These are phyloP conservation scores for Melanargia galathea DNA, from an alignment of 2,888 invertebrate species.

Conservation along the genomic window DNA sequence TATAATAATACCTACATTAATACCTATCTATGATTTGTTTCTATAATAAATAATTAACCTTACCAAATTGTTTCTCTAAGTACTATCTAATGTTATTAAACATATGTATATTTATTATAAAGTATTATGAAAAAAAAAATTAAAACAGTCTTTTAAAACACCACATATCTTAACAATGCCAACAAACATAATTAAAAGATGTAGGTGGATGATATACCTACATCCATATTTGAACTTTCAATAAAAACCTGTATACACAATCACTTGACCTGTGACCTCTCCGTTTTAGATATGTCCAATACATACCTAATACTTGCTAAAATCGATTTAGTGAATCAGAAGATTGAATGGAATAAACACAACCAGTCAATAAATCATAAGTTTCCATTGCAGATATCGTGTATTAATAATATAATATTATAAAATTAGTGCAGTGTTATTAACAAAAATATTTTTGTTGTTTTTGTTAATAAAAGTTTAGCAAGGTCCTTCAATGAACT, in stretches of 20 bases:
- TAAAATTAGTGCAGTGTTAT: neutral
- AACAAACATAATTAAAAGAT: neutral
- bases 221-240: conserved; percentile 3
- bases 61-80: no score
- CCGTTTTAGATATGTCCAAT: conserved; percentile 16
- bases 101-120: no score
- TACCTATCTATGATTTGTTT: no score
- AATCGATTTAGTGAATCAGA: conserved; percentile 10
- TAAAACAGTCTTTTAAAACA: neutral
- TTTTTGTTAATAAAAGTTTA: neutral
- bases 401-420: neutral
- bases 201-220: neutral
- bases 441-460: neutral
- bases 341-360: neutral
- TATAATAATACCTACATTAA: no score
- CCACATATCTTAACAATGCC: no score
- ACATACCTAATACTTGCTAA: conserved; percentile 7
- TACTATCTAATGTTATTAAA: no score
- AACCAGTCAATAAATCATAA: conserved; percentile 1
- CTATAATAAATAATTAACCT: no score
- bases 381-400: neutral
- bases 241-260: conserved; percentile 23
- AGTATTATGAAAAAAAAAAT: neutral
- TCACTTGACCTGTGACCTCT: conserved; percentile 30
- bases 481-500: neutral